Evolutionary conservation across 2,113 vertebrate genomes (phyloP).

Genomic region (Pterocles orientalis): DNA sequence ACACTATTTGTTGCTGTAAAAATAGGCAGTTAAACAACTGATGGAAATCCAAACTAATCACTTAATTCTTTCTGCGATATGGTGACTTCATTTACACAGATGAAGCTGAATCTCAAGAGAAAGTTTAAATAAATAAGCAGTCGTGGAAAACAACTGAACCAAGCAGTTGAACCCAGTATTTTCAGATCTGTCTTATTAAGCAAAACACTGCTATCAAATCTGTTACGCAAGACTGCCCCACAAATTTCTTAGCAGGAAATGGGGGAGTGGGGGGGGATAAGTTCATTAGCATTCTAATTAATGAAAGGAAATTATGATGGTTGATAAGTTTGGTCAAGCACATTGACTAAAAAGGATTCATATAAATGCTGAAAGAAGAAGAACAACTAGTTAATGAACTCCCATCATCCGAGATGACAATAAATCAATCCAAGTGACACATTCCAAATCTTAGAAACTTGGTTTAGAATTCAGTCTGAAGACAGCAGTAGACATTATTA

Average conservation of each 20-base stretch:
- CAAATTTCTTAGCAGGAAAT: slow-evolving; percentile 5
- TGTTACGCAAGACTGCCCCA: slow-evolving; percentile 21
- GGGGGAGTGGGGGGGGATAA: neutral
- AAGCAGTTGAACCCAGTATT: neutral
- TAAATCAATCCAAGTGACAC: neutral
- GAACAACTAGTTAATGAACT: neutral
- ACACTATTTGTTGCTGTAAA: neutral
- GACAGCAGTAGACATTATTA: neutral
- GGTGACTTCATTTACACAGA: neutral
- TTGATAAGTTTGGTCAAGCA: neutral
- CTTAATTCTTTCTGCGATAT: neutral
- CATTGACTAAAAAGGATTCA: neutral
- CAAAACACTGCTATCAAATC: neutral
- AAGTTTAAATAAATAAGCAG: slow-evolving; percentile 14
- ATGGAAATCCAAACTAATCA: neutral
- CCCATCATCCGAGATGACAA: neutral
- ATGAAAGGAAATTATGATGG: neutral
- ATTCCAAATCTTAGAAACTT: neutral
- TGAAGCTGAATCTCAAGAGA: neutral
- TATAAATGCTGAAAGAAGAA: neutral
- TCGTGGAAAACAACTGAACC: neutral
- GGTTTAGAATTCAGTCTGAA: neutral
- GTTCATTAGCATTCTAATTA: slow-evolving; percentile 29
- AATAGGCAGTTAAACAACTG: neutral
- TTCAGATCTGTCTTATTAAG: slow-evolving; percentile 9